Evolutionary conservation across 2,113 vertebrate genomes (phyloP).

Genomic region (Gymnogyps californianus): DNA sequence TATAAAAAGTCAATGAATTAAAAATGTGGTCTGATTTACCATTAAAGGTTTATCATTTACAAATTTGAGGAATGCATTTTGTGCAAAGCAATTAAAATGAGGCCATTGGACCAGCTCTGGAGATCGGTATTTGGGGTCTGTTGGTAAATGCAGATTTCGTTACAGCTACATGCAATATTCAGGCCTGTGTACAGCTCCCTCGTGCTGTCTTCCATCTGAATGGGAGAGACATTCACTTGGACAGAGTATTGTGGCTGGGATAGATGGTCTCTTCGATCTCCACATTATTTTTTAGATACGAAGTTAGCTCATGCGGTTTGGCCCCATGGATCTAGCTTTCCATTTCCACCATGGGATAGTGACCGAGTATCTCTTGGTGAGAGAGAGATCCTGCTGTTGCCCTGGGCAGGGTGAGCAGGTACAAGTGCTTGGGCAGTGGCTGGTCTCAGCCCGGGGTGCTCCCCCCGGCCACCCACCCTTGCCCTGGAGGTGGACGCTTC

Average conservation of each 20-base stretch:
- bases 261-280: not conserved
- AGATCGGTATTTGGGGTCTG: not conserved
- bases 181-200: not conserved
- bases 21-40: not conserved
- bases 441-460: not conserved
- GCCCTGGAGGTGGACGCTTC: not conserved
- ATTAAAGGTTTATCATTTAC: not conserved
- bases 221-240: not conserved
- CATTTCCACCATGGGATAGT: not conserved
- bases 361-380: not conserved
- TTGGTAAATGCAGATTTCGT: not conserved
- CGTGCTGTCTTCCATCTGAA: not conserved
- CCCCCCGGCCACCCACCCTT: not conserved
- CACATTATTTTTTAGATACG: accelerated
- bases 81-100: not conserved
- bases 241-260: not conserved
- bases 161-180: not conserved
- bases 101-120: not conserved
- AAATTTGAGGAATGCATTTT: not conserved
- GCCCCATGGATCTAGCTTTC: not conserved
- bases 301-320: accelerated
- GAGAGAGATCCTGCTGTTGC: not conserved
- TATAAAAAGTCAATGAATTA: not conserved
- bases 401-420: not conserved
- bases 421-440: not conserved